Evolutionary conservation across 2,888 invertebrate species (phyloP).

Genomic region (Melieria picta): DNA sequence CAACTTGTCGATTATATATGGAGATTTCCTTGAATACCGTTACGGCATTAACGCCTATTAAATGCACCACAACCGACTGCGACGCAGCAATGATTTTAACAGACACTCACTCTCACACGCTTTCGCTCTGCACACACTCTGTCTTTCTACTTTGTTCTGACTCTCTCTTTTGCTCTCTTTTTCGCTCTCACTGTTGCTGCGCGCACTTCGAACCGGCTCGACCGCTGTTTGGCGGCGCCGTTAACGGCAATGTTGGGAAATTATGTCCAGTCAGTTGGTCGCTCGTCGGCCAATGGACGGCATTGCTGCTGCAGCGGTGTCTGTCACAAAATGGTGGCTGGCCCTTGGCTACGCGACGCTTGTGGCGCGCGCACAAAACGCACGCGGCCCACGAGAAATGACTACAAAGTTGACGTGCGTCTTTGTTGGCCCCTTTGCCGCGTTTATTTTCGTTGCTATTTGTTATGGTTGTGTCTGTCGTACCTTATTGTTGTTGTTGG

Average conservation of each 20-base stretch:
- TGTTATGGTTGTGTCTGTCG: background rate
- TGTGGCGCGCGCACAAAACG: conserved; percentile 32
- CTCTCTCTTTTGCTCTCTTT: conserved; percentile 17
- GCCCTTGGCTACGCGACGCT: conserved; percentile 29
- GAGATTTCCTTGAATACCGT: conserved; percentile 2
- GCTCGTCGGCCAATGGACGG: conserved; percentile 41
- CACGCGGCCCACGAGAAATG: conserved; percentile 36
- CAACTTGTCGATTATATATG: background rate
- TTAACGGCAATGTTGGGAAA: conserved; percentile 17
- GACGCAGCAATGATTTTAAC: background rate
- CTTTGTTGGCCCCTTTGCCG: conserved; percentile 6
- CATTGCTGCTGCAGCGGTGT: conserved; percentile 34
- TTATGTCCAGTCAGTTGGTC: conserved; percentile 34
- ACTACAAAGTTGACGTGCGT: conserved; percentile 4
- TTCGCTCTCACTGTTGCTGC: conserved; percentile 20
- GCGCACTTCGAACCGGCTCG: background rate
- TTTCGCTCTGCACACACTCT: conserved; percentile 3
- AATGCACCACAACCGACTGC: background rate
- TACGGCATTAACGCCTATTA: conserved; percentile 19
- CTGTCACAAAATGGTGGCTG: conserved; percentile 41
- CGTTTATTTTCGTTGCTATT: background rate
- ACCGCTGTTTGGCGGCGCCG: conserved; percentile 14
- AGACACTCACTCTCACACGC: background rate
- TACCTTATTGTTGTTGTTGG: conserved; percentile 7
- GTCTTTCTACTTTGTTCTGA: conserved; percentile 1